A percentile compares a stretch with the other conserved stretches of the same genome.
These are phyloP conservation scores for Parnassius orleans DNA, from an alignment of 2,888 invertebrate species.

Conservation along the genomic window DNA sequence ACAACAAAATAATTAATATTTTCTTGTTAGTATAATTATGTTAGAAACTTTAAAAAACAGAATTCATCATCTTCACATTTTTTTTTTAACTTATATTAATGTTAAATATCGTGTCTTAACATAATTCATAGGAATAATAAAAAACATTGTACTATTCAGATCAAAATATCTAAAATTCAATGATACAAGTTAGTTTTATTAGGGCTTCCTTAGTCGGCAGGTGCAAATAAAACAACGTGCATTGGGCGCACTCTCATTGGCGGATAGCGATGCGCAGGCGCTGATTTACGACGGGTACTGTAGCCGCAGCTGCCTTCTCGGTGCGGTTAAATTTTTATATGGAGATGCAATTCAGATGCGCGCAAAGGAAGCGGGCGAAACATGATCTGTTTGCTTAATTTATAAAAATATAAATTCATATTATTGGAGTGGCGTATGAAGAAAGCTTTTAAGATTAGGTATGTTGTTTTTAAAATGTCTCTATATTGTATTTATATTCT, in stretches of 20 bases:
- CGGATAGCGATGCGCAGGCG: slow-evolving; percentile 53
- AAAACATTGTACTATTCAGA: not conserved
- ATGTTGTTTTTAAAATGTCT: too few species aligned
- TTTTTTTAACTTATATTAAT: too few species aligned
- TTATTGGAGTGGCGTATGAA: not conserved
- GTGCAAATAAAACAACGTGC: slow-evolving; percentile 53
- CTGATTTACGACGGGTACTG: slow-evolving; percentile 49
- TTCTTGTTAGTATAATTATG: too few species aligned
- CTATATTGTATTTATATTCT: too few species aligned
- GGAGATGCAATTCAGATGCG: slow-evolving; percentile 23
- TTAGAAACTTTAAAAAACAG: too few species aligned
- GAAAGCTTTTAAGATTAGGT: too few species aligned
- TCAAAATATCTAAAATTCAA: slow-evolving; percentile 14
- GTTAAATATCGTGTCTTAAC: too few species aligned
- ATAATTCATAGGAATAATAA: too few species aligned
- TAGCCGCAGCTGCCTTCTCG: slow-evolving; percentile 58
- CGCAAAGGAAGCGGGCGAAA: slow-evolving; percentile 18
- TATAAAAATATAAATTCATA: slow-evolving; percentile 1
- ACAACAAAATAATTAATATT: too few species aligned
- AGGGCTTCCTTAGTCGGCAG: slow-evolving; percentile 65
- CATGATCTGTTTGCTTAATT: slow-evolving; percentile 11
- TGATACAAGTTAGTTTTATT: slow-evolving; percentile 33
- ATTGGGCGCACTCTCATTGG: slow-evolving; percentile 40
- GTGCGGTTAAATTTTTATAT: slow-evolving; percentile 19
- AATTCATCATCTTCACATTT: too few species aligned